phyloP scores from a whole-genome alignment of 2,113 vertebrate species.

The Mola mola region DNA sequence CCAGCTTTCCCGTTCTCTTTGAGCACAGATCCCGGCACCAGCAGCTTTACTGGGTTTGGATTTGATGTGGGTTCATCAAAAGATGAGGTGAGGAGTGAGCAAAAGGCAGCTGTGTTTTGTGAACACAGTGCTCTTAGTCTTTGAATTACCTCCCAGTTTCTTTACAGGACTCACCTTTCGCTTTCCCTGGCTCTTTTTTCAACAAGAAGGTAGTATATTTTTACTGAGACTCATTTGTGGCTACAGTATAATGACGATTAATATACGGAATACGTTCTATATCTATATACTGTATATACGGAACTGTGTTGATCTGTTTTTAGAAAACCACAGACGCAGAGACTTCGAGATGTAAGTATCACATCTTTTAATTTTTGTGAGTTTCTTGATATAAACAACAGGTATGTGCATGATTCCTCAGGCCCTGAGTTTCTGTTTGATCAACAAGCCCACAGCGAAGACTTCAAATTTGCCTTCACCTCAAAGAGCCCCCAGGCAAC shows the following conservation, averaged over 20 bases:
- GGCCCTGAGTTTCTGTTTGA: slow-evolving; percentile 76
- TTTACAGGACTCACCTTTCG: slow-evolving; percentile 75
- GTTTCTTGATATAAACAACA: background rate
- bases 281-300: slow-evolving; percentile 5
- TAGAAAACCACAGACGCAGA: slow-evolving; percentile 74
- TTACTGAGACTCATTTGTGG: background rate
- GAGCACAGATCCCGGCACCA: slow-evolving; percentile 64
- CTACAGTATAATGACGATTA: too few species aligned
- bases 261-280: too few species aligned
- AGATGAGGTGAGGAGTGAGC: slow-evolving; percentile 71
- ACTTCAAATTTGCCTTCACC: slow-evolving; percentile 76
- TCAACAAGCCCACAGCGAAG: slow-evolving; percentile 66
- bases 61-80: slow-evolving; percentile 62
- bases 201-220: slow-evolving; percentile 69
- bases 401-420: slow-evolving; percentile 32
- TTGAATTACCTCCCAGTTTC: slow-evolving; percentile 25
- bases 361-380: background rate
- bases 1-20: slow-evolving; percentile 75
- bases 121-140: background rate
- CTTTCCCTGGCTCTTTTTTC: slow-evolving; percentile 77
- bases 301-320: slow-evolving; percentile 19
- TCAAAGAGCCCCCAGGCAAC: slow-evolving; percentile 55
- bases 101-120: background rate
- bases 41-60: slow-evolving; percentile 73
- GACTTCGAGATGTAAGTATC: slow-evolving; percentile 63